Evolutionary conservation across 1,140 invertebrate species (phyloP).

Genomic region (Drosophila willistoni): DNA sequence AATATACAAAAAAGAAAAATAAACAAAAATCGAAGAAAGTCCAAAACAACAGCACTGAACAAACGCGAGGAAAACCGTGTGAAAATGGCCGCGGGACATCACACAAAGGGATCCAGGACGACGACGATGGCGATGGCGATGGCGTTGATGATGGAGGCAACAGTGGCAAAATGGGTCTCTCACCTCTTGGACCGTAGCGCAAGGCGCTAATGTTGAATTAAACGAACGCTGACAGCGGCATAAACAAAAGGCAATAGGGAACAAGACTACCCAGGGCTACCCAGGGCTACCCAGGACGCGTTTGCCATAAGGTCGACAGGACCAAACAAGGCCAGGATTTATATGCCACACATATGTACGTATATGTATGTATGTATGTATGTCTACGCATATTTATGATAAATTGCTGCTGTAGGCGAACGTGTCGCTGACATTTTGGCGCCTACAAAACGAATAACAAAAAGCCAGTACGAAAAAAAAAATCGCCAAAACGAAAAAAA

Average conservation of each 20-base stretch:
- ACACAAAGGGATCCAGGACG: slow-evolving; percentile 50
- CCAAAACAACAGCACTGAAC: slow-evolving; percentile 23
- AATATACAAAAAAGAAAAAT: slow-evolving; percentile 40
- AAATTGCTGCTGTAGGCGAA: slow-evolving; percentile 67
- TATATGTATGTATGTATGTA: slow-evolving; percentile 18
- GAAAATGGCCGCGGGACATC: slow-evolving; percentile 58
- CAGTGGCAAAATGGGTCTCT: slow-evolving; percentile 41
- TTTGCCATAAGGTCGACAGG: slow-evolving; percentile 42
- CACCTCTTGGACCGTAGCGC: slow-evolving; percentile 59
- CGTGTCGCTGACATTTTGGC: slow-evolving; percentile 77
- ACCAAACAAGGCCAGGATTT: slow-evolving; percentile 59
- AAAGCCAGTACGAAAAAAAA: slow-evolving; percentile 28
- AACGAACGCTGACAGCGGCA: slow-evolving; percentile 75
- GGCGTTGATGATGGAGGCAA: slow-evolving; percentile 29
- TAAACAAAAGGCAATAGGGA: slow-evolving; percentile 64
- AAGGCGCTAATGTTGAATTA: slow-evolving; percentile 79
- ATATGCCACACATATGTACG: slow-evolving; percentile 42
- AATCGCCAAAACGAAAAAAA: slow-evolving; percentile 9
- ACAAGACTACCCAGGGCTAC: background rate
- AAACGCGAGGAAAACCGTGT: slow-evolving; percentile 55
- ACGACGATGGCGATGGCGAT: slow-evolving; percentile 20
- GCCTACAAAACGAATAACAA: slow-evolving; percentile 48
- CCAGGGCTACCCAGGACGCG: slow-evolving; percentile 18
- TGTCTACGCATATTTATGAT: slow-evolving; percentile 73
- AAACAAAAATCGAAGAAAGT: slow-evolving; percentile 13